These are phyloP conservation scores for Megalops cyprinoides DNA, from an alignment of 2,797 vertebrate genomes.

Conservation along the genomic window DNA sequence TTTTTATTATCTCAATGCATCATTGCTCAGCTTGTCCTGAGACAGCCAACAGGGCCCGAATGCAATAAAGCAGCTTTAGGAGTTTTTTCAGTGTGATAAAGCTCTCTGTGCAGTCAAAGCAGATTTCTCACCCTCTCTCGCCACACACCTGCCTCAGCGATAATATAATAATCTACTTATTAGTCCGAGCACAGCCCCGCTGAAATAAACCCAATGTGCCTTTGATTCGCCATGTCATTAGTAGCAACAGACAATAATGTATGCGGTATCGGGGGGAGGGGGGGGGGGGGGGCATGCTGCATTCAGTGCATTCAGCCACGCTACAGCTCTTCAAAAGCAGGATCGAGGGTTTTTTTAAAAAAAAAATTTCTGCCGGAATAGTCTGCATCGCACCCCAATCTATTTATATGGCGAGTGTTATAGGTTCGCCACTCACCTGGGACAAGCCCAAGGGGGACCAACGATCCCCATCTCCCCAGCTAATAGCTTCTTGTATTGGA, in stretches of 20 bases:
- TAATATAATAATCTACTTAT: constrained; percentile 37
- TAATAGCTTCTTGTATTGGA: constrained; percentile 65
- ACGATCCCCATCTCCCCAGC: constrained; percentile 51
- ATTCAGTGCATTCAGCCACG: constrained; percentile 41
- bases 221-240: constrained; percentile 41
- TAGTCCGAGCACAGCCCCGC: constrained; percentile 39
- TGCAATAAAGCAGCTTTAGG: background rate
- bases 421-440: constrained; percentile 63
- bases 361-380: constrained; percentile 51
- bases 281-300: constrained; percentile 47
- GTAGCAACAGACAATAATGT: constrained; percentile 35
- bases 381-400: constrained; percentile 50
- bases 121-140: background rate
- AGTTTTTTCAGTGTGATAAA: constrained; percentile 23
- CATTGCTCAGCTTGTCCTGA: background rate
- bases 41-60: constrained; percentile 26
- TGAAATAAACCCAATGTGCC: constrained; percentile 22
- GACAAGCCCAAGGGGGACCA: constrained; percentile 36
- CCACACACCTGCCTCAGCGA: constrained; percentile 10
- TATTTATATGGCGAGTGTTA: constrained; percentile 56
- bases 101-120: constrained; percentile 28
- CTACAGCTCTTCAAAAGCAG: constrained; percentile 51
- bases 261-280: constrained; percentile 26
- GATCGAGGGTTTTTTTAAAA: too few relatives aligned
- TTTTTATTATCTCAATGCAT: background rate